Conservation (phyloP, 1,140 invertebrate species). For the Triops cancriformis region DNA sequence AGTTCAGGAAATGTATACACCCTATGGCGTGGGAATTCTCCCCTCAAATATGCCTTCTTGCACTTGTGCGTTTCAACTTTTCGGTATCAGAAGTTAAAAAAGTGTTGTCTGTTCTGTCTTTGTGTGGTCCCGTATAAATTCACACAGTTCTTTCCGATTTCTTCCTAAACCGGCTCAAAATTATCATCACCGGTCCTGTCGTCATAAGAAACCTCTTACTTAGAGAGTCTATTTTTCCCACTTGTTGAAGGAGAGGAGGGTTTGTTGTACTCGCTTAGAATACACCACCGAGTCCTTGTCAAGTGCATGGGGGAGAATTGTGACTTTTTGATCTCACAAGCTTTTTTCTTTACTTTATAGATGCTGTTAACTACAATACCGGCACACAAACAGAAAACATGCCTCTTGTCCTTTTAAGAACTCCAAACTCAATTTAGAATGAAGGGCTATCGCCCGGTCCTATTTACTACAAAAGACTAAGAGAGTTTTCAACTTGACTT, state of each 20-base stretch:
- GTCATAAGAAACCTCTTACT: too few species aligned
- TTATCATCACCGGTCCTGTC: not conserved
- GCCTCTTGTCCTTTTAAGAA: not conserved
- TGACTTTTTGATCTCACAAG: constrained; percentile 1
- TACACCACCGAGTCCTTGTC: not conserved
- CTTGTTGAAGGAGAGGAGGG: not conserved
- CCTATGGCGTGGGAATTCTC: not conserved
- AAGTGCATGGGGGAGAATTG: constrained; percentile 12
- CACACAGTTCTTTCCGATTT: not conserved
- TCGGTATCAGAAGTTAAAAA: not conserved
- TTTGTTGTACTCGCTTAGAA: not conserved
- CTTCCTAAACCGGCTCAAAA: not conserved
- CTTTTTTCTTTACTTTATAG: not conserved
- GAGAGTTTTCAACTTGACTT: not conserved
- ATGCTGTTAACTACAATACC: constrained; percentile 2
- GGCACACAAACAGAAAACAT: constrained; percentile 6
- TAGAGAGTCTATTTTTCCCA: not conserved
- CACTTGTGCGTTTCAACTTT: not conserved
- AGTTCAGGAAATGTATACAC: not conserved
- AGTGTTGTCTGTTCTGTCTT: not conserved
- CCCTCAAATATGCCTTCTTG: not conserved
- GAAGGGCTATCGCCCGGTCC: not conserved
- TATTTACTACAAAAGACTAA: not conserved
- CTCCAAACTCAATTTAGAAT: constrained; percentile 1
- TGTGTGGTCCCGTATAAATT: constrained; percentile 13